Base-by-base conservation (phyloP, 2,888 invertebrate genomes). In the Hypolimnas misippus region DNA sequence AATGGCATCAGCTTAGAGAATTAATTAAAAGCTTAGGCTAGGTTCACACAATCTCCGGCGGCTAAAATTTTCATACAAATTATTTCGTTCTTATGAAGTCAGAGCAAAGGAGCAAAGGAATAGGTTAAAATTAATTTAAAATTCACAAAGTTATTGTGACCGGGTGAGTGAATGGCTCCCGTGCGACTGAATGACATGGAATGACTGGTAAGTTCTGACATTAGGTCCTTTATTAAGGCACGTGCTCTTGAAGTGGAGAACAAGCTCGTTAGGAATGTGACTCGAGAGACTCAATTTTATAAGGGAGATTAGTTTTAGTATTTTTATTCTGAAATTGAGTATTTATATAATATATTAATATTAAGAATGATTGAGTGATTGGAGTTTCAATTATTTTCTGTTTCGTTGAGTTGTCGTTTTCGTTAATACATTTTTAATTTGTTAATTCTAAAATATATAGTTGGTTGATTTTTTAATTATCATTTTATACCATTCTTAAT, bases 131-230 rank as follows among this genome's bases (percentile, higher is more conserved):
- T 71, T 70, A 65, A 72, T 69, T 69, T 67, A 64, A 65, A 72
- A 72, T 71, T 71, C 75, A 76, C 76, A 77, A 77, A 79, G 77
- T 79, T 76, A 52, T 35, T 77, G 79, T 76, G 77, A 73, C 70
- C 66, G 74, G 70, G 66, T 69, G 76, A 80, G 75, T 76, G 79
- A 79, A 83, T 76, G 75, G 71, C 57, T 75, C 80, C 70, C 74
- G 55, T 56, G 76, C 71, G 84, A 79, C 69, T 73, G 76, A 76
- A 58, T 63, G 66, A 61, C 66, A 66, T 33, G 33, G 33, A 33
- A 33, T 7, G 33, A 10, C 62, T 62, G 25, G 55, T 52, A 52
- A 70, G 69, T 62, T 72, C 66, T 66, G 64, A 61, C 65, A 63
- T 63, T 60, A 63, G 50, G 52, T 50, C 54, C 52, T 65, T 65